Base-by-base conservation (phyloP, 2,888 invertebrate genomes). In the Dynastes maya region DNA sequence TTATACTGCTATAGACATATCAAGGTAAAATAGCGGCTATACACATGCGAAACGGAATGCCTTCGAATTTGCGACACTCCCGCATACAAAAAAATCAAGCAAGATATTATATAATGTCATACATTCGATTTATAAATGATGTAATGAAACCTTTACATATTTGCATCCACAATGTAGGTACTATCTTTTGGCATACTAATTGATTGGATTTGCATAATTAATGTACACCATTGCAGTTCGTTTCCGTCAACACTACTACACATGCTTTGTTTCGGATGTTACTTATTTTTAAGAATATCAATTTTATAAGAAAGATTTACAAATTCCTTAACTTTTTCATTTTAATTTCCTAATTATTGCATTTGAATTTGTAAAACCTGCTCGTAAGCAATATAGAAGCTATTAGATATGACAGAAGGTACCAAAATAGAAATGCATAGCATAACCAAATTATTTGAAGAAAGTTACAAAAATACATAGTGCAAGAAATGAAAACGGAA, bases 61-160 rank as follows among this genome's bases (percentile, higher is more conserved):
- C 37, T 13, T 65, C 40, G n/a, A 40, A 65, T 37, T 65, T 16
- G 40, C 65, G 65, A 65, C 65, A 65, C 40, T 65, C 40, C 40
- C 65, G 37, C 22, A 5, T 55, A 40, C 37, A 11, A n/a, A 40
- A 64, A 65, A 40, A n/a, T n/a, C 32, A 65, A 40, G 3, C 32
- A 65, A 40, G 3, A 37, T 16, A n/a, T 65, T 65, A 65, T 1
- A 40, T 65, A 37, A 40, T n/a, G n/a, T n/a, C 16, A 29, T 64
- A n/a, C n/a, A 37, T 55, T 13, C 55, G 55, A n/a, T 55, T 55
- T 55, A 11, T 63, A 29, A 11, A 29, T 29, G 63, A 63, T 29
- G 22, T 29, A 63, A 63, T 63, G 5, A 29, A 63, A 22, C n/a
- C n/a, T 55, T 45, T 45, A 45, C 45, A 55, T 55, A 8, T 13